Evolutionary conservation across 2,113 vertebrate genomes (phyloP), one percentile per base, ranked within the genome.

Genomic region (Regulus satrapa): DNA sequence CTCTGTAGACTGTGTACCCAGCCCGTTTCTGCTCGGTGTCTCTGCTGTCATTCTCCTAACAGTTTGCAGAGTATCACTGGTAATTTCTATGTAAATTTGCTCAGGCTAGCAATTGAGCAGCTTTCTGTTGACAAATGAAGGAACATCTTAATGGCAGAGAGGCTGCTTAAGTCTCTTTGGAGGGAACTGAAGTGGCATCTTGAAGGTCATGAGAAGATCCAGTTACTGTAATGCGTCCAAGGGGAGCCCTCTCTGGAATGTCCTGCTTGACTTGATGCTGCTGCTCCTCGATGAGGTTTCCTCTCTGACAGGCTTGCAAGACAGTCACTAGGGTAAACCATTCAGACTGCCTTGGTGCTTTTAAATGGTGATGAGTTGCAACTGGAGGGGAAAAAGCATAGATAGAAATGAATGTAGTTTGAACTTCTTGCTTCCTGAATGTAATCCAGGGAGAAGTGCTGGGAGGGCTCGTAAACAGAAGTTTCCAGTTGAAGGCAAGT

Each of bases 81-180:
- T 95, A 96, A 97, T 97, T 97, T 97, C 94, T 96, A 94, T 98
- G 97, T 96, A 97, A 97, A 98, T 98, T 98, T 98, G 87, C 78
- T 96, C 95, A 94, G 84, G 49, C 92, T 96, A 95, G 92, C 96
- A 97, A 97, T 97, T 97, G 95, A 97, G 86, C 85, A 90, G 94
- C 72, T 95, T 97, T 97, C 82, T 97, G 84, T 97, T 98, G 96
- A 98, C 94, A 97, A 96, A 97, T 95, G 95, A 90, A 92, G 59
- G 82, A 96, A 80, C 62, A 90, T 97, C 92, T 94, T 95, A 96
- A 93, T 95, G 97, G 94, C 86, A 78, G 75, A 94, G 68, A 85
- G 91, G 71, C 82, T 94, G 45, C 56, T 86, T 96, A 89, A 89
- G 66, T 96, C 68, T 72, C 92, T 92, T 83, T 86, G 80, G n/a